Base-by-base conservation (phyloP, 1,140 invertebrate species). In the Drosophila baimaii region DNA sequence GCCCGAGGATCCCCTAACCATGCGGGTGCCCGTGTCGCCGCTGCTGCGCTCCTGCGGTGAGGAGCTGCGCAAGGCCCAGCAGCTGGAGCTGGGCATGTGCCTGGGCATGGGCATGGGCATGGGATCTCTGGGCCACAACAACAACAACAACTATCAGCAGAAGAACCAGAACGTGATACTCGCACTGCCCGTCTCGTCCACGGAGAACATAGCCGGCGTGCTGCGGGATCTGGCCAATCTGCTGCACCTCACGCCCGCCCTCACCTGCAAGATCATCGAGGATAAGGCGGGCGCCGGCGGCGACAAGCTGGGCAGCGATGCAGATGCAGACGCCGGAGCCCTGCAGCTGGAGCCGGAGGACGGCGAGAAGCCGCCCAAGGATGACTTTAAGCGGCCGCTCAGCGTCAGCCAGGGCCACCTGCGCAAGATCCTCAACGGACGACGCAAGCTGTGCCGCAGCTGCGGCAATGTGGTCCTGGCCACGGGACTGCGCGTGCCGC, bases 121-220 rank as follows among this genome's bases (percentile, higher is more conserved):
- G 25, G 19, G 91, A 94, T 93, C 92, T 93, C 91, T 90, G 93
- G 92, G 62, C 92, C 93, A 15, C 29, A 77, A 62, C 81, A 94
- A 92, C 94, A 92, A 92, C 93, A 93, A 79, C 93, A 93, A 89
- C 13, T 89, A 88, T 8, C 84, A 88, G 65, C 84, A 89, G 65
- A 88, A 88, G 52, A 88, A 92, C 92, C 94, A 82, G 95, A 94
- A 98, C 93, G 96, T 99, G 44, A 97, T 97, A 23, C 97, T 99
- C 12, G 98, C 98, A 7, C 93, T 99, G 68, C 99, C 98, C 7
- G 92, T 98, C 31, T 97, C 97, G 10, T 96, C 97, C 56, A 97
- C 97, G 12, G 97, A 98, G 93, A 97, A 99, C 92, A 98, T 99
- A 77, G 94, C 97, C 73, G 96, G 96, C 49, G 97, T 99, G 63